A percentile compares a stretch with the other conserved stretches of the same genome.
Evolutionary conservation across 2,113 vertebrate genomes (phyloP).

Genomic region (Trachemys scripta): DNA sequence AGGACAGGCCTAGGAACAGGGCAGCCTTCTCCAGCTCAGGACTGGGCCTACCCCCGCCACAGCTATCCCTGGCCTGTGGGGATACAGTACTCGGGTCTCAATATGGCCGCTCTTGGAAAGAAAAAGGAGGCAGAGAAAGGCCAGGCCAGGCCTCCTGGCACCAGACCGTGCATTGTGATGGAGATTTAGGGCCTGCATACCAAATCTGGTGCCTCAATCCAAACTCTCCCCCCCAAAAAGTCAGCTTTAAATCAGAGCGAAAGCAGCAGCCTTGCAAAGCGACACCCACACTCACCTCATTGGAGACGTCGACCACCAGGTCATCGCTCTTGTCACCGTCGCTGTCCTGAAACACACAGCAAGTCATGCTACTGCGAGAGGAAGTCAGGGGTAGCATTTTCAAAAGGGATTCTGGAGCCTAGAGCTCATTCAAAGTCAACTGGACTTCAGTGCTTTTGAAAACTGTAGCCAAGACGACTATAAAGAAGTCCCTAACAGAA

Average conservation of each 20-base stretch:
- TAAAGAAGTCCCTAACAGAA: background rate
- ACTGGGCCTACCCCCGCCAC: too few species aligned
- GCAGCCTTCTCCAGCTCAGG: background rate
- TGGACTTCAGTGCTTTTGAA: background rate
- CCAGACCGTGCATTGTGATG: background rate
- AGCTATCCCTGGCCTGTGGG: background rate
- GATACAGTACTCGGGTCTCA: background rate
- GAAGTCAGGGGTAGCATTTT: background rate
- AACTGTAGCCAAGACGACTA: background rate
- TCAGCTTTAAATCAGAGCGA: background rate
- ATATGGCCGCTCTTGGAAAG: background rate
- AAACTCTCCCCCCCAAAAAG: fast-evolving
- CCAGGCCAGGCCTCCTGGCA: too few species aligned
- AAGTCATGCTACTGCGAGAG: background rate
- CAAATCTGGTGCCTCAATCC: background rate
- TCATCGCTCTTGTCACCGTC: constrained; percentile 98
- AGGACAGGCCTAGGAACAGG: background rate
- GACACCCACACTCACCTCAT: constrained; percentile 84
- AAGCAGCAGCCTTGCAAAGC: fast-evolving
- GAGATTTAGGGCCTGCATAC: background rate
- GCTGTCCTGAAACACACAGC: constrained; percentile 85
- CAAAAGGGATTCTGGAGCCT: background rate
- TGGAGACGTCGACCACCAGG: constrained; percentile 96
- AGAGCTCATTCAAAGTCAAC: background rate
- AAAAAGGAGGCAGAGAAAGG: background rate